These are phyloP conservation scores for Caenorhabditis elegans DNA, from an alignment of 1,140 invertebrate genomes.

Conservation along the genomic window WBcel235 BX284604.4:10442001-10442500, in stretches of 20 bases:
- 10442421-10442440: too few relatives aligned
- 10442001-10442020: constrained; percentile 35
- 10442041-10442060: constrained; percentile 31
- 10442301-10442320: constrained; percentile 35
- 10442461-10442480: too few relatives aligned
- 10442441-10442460: too few relatives aligned
- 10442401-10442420: too few relatives aligned
- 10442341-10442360: neutral
- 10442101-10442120: neutral
- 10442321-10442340: constrained; percentile 31
- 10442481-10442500: too few relatives aligned
- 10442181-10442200: constrained; percentile 30
- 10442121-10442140: neutral
- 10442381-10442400: too few relatives aligned
- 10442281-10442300: constrained; percentile 35
- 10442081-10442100: constrained; percentile 38
- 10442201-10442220: constrained; percentile 38
- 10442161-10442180: constrained; percentile 33
- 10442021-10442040: constrained; percentile 4
- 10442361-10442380: too few relatives aligned
- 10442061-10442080: constrained; percentile 31
- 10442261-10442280: constrained; percentile 27
- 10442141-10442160: constrained; percentile 37
- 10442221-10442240: constrained; percentile 27
- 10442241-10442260: constrained; percentile 2